A percentile compares a stretch with the other conserved stretches of the same genome.
Conservation (phyloP, 2,113 vertebrate species). For the zebrafish (Danio rerio) region GRCz12tu NC_133179.1:28900501-28901000, state of each 20-base stretch:
- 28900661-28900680: slow-evolving; percentile 27
- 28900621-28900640: slow-evolving; percentile 36
- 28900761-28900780: slow-evolving; percentile 68
- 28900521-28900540: slow-evolving; percentile 77
- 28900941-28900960: not conserved
- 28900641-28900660: slow-evolving; percentile 31
- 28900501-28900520: slow-evolving; percentile 75
- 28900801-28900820: slow-evolving; percentile 48
- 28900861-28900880: too few relatives aligned
- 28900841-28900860: not conserved
- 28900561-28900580: not conserved
- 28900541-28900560: slow-evolving; percentile 66
- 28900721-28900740: slow-evolving; percentile 71
- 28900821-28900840: not conserved
- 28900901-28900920: too few relatives aligned
- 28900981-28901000: not conserved
- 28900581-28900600: slow-evolving; percentile 61
- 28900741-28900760: slow-evolving; percentile 74
- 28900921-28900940: too few relatives aligned
- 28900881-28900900: too few relatives aligned
- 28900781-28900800: slow-evolving; percentile 67
- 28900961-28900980: not conserved
- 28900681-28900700: slow-evolving; percentile 48
- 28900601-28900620: slow-evolving; percentile 30
- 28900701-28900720: slow-evolving; percentile 73